Conservation (phyloP, 2,888 invertebrate genomes). For the Epinotia bilunana region DNA sequence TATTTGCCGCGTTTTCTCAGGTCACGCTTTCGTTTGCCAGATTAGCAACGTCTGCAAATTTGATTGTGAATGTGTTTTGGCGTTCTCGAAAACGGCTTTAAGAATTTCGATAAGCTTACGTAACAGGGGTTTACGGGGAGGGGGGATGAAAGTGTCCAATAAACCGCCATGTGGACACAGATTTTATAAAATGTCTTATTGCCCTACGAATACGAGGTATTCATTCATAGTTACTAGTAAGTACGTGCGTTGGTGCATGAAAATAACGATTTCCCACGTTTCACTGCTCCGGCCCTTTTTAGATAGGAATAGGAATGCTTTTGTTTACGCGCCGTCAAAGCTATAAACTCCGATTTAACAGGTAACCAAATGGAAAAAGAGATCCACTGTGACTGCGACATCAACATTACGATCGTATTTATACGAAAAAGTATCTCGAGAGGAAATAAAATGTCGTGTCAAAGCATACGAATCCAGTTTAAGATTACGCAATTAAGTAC, state of each 20-base stretch:
- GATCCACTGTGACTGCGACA: constrained; percentile 21
- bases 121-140: no score
- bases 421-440: constrained; percentile 26
- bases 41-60: no score
- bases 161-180: neutral
- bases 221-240: neutral
- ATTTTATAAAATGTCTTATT: neutral
- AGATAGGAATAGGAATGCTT: constrained; percentile 16
- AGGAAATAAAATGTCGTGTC: constrained; percentile 36
- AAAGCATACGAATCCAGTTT: constrained; percentile 45
- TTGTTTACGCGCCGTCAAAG: constrained; percentile 36
- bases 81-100: no score
- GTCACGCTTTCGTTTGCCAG: no score
- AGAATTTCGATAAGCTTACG: no score
- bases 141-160: neutral
- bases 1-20: no score
- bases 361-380: constrained; percentile 35
- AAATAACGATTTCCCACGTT: constrained; percentile 21
- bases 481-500: constrained; percentile 54
- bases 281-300: constrained; percentile 14
- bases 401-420: constrained; percentile 33
- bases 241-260: neutral
- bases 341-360: constrained; percentile 42
- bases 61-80: no score
- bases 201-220: neutral